phyloP scores from a whole-genome alignment of 2,888 invertebrate genomes.

The Cheilosia vulpina region DNA sequence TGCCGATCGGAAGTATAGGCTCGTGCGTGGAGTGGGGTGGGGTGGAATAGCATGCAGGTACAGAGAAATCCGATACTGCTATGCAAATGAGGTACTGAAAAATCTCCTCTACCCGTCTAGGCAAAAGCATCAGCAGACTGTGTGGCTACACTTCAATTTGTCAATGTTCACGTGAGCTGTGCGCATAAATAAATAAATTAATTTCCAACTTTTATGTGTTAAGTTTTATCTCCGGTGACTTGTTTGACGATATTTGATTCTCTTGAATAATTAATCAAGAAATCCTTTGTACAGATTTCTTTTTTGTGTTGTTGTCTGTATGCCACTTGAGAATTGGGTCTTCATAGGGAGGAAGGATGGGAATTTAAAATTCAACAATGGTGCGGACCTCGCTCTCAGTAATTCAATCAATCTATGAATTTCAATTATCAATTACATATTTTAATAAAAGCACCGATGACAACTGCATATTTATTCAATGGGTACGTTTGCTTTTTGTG shows the following conservation, averaged over 20 bases:
- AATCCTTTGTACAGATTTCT: slow-evolving; percentile 47
- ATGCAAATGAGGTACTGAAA: slow-evolving; percentile 62
- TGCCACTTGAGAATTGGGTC: slow-evolving; percentile 49
- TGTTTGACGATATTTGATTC: slow-evolving; percentile 75
- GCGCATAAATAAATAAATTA: slow-evolving; percentile 70
- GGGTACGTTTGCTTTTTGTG: slow-evolving; percentile 12
- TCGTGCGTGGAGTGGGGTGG: slow-evolving; percentile 18
- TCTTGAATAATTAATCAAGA: slow-evolving; percentile 72
- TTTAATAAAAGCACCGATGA: slow-evolving; percentile 63
- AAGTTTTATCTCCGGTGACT: slow-evolving; percentile 45
- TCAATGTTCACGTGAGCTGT: slow-evolving; percentile 67
- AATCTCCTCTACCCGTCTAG: slow-evolving; percentile 4
- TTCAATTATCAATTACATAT: slow-evolving; percentile 60
- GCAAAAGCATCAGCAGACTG: slow-evolving; percentile 56
- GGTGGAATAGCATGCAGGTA: slow-evolving; percentile 6
- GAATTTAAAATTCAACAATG: slow-evolving; percentile 55
- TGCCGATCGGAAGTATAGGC: slow-evolving; percentile 38
- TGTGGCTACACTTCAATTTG: slow-evolving; percentile 71
- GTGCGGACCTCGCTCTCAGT: slow-evolving; percentile 46
- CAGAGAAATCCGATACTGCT: slow-evolving; percentile 60
- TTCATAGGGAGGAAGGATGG: slow-evolving; percentile 15
- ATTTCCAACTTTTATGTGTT: slow-evolving; percentile 40
- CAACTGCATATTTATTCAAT: slow-evolving; percentile 51
- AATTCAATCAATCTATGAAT: slow-evolving; percentile 71
- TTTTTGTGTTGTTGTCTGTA: not conserved